These are phyloP conservation scores for Acronicta alni DNA, from an alignment of 2,888 invertebrate species.

Conservation along the genomic window DNA sequence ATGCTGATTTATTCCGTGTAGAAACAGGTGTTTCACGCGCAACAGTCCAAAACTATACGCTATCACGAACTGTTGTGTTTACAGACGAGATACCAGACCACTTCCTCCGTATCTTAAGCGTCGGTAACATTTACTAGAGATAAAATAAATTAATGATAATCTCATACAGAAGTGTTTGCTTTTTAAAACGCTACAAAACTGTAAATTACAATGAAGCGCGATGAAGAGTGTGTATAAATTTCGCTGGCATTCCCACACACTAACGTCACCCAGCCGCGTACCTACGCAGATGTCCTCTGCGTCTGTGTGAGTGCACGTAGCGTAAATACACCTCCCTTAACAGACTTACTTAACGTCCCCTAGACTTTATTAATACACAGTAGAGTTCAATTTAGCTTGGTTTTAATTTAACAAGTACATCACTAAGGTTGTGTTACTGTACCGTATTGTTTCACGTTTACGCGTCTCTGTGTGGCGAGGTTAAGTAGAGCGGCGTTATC, in stretches of 20 bases:
- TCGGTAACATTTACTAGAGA: constrained; percentile 64
- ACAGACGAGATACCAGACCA: constrained; percentile 34
- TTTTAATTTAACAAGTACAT: constrained; percentile 62
- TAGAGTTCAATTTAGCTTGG: constrained; percentile 61
- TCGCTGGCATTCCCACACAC: constrained; percentile 86
- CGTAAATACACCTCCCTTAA: constrained; percentile 65
- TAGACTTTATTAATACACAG: constrained; percentile 55
- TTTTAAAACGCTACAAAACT: constrained; percentile 83
- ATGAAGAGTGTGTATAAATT: constrained; percentile 86
- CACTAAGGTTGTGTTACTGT: constrained; percentile 82
- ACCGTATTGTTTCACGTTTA: constrained; percentile 89
- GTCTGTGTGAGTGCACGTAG: constrained; percentile 78
- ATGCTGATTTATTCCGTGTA: constrained; percentile 17
- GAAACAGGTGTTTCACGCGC: constrained; percentile 13
- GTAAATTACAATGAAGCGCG: constrained; percentile 82
- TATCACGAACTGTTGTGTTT: constrained; percentile 32
- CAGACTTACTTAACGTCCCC: constrained; percentile 53
- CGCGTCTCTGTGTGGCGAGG: constrained; percentile 87
- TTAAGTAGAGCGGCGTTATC: constrained; percentile 89
- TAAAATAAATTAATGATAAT: constrained; percentile 77
- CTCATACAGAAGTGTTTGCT: constrained; percentile 76
- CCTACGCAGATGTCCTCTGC: constrained; percentile 69
- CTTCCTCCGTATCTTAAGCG: constrained; percentile 34
- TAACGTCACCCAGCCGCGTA: constrained; percentile 66
- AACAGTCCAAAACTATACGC: constrained; percentile 7